Evolutionary conservation across 2,797 vertebrate genomes (phyloP).

Genomic region (Morelia viridis): DNA sequence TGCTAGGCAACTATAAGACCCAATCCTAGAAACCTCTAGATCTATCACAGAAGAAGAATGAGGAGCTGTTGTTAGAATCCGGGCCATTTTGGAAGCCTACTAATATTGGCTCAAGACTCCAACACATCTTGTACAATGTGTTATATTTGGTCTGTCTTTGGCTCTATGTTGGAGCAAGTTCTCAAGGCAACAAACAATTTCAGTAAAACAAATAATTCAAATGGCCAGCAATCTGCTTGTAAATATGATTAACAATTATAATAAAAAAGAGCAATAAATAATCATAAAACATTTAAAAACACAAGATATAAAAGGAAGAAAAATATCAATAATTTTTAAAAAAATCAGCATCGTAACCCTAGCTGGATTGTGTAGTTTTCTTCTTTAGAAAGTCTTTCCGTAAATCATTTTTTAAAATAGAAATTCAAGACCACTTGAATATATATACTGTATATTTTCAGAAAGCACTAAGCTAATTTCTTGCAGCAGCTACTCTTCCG

Average conservation of each 20-base stretch:
- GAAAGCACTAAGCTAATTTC: neutral
- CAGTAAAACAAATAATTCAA: neutral
- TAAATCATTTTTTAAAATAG: neutral
- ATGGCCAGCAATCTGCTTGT: neutral
- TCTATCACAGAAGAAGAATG: neutral
- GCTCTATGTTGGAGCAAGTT: neutral
- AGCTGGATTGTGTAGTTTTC: neutral
- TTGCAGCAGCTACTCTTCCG: neutral
- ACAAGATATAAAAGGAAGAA: neutral
- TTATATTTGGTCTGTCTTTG: neutral
- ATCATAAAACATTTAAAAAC: neutral
- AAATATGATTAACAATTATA: neutral
- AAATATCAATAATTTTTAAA: neutral
- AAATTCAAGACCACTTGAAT: neutral
- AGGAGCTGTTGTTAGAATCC: neutral
- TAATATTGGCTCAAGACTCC: neutral
- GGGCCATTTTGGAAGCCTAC: neutral
- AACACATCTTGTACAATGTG: neutral
- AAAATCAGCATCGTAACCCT: neutral
- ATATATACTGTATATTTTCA: neutral
- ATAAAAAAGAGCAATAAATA: neutral
- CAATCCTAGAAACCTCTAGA: neutral
- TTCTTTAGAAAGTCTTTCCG: neutral
- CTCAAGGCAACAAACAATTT: neutral
- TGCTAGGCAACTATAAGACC: conserved; percentile 9